Conservation (phyloP, 2,797 vertebrate species). For the Sorex maritimensis region DNA sequence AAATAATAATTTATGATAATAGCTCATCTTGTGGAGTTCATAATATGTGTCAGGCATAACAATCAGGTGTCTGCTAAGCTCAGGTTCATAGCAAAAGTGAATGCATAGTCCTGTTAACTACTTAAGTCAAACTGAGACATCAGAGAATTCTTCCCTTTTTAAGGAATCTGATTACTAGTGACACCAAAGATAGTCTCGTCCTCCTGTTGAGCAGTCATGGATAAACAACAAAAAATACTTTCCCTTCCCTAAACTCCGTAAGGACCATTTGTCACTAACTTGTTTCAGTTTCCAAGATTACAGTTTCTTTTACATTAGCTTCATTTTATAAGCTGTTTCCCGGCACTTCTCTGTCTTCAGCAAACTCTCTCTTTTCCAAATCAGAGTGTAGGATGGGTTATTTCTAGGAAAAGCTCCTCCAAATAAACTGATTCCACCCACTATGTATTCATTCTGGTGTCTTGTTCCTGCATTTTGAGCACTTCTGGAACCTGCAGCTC, state of each 20-base stretch:
- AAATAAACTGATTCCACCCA: constrained; percentile 82
- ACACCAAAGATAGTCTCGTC: constrained; percentile 28
- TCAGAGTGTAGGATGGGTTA: constrained; percentile 82
- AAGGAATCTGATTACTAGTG: constrained; percentile 34
- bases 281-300: constrained; percentile 74
- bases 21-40: not conserved
- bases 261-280: constrained; percentile 62
- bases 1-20: constrained; percentile 59
- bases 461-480: constrained; percentile 77
- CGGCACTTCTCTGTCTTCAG: constrained; percentile 77
- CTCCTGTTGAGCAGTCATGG: not conserved
- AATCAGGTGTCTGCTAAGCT: not conserved
- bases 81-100: not conserved
- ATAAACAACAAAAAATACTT: constrained; percentile 59
- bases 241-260: constrained; percentile 40
- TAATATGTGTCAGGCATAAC: not conserved
- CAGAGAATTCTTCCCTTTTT: constrained; percentile 46
- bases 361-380: constrained; percentile 82
- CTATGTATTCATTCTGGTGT: constrained; percentile 76
- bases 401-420: constrained; percentile 84
- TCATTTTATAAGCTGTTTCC: constrained; percentile 77
- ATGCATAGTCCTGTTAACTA: not conserved
- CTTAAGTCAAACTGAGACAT: constrained; percentile 44
- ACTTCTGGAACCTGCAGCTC: constrained; percentile 75
- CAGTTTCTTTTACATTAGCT: constrained; percentile 77